Percentiles rank a stretch among this genome's conserved stretches.
These are phyloP conservation scores for Pogonophryne albipinna DNA, from an alignment of 2,797 vertebrate genomes.

Conservation along the genomic window DNA sequence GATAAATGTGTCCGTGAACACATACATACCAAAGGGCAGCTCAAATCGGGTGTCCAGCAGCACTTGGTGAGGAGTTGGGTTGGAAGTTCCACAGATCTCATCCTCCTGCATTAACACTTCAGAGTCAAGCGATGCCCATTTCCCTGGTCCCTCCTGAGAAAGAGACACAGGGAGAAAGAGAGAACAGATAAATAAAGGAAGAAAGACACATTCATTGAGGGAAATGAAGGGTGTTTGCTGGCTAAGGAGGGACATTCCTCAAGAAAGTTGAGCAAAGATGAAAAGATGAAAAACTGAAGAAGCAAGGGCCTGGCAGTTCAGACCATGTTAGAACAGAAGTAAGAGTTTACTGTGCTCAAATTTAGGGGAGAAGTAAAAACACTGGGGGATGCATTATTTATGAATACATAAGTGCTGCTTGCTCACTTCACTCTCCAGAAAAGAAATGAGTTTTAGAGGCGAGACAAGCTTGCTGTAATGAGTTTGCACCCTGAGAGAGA, in stretches of 20 bases:
- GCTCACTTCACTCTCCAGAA: constrained; percentile 13
- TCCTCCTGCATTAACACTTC: constrained; percentile 96
- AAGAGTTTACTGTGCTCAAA: constrained; percentile 8
- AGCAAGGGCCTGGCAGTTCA: not conserved
- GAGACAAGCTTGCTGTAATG: not conserved
- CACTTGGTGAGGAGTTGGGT: constrained; percentile 94
- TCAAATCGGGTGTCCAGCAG: constrained; percentile 96
- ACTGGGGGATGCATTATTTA: constrained; percentile 36
- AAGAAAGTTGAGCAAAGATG: not conserved
- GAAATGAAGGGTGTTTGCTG: not conserved
- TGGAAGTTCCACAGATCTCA: constrained; percentile 95
- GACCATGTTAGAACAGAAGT: not conserved
- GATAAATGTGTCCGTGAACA: not conserved
- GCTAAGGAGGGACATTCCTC: not conserved
- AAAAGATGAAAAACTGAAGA: not conserved
- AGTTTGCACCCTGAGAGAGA: constrained; percentile 1
- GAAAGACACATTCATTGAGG: constrained; percentile 11
- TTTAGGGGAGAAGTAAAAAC: constrained; percentile 9
- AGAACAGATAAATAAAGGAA: not conserved
- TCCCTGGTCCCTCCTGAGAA: constrained; percentile 93
- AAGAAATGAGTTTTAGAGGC: constrained; percentile 17
- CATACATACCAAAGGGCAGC: constrained; percentile 91
- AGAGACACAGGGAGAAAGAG: constrained; percentile 4
- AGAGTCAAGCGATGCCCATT: constrained; percentile 93
- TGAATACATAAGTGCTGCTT: constrained; percentile 1